phyloP scores from a whole-genome alignment of 1,140 invertebrate genomes.

The Brachionus koreanus region DNA sequence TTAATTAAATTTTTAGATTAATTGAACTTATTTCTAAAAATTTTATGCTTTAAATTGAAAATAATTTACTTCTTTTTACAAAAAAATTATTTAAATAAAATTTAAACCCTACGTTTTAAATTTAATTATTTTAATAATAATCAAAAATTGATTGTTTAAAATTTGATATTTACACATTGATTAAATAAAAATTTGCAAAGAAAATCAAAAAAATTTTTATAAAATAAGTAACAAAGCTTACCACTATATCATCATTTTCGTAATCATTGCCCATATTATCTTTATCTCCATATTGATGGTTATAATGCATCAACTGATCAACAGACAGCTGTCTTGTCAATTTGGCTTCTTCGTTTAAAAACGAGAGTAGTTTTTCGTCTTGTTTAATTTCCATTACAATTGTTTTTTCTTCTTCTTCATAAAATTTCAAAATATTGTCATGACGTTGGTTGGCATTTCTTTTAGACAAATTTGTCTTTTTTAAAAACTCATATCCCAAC shows the following conservation, averaged over 20 bases:
- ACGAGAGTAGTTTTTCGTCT: constrained; percentile 16
- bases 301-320: constrained; percentile 27
- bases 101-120: too few species aligned
- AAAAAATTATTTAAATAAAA: too few species aligned
- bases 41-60: too few species aligned
- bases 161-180: too few species aligned
- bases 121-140: too few species aligned
- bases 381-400: constrained; percentile 37
- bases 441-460: neutral
- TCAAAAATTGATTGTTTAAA: too few species aligned
- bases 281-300: constrained; percentile 10
- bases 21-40: too few species aligned
- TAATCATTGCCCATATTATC: neutral
- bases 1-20: neutral
- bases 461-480: neutral
- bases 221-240: too few species aligned
- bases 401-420: constrained; percentile 34
- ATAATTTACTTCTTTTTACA: too few species aligned
- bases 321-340: constrained; percentile 27
- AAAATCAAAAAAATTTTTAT: neutral
- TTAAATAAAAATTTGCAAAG: too few species aligned
- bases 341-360: constrained; percentile 29
- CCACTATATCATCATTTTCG: neutral
- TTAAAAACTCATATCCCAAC: neutral
- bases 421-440: constrained; percentile 23